phyloP scores from a whole-genome alignment of 2,113 vertebrate genomes.

The Todiramphus chloris region DNA sequence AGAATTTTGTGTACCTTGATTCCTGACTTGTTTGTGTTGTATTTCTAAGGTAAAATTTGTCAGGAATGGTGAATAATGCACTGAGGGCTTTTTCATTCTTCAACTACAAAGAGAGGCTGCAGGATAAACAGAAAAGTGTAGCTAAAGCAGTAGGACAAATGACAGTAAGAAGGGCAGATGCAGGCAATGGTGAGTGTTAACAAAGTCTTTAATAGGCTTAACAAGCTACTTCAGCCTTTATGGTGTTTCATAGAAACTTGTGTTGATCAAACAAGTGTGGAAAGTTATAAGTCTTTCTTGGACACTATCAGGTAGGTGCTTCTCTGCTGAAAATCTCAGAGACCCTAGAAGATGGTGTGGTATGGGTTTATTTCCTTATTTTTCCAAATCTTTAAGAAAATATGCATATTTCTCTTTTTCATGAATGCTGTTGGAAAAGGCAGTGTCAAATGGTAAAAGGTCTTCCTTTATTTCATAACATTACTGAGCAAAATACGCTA shows the following conservation, averaged over 20 bases:
- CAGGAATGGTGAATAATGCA: slow-evolving; percentile 70
- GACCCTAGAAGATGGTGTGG: slow-evolving; percentile 79
- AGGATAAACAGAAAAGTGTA: slow-evolving; percentile 81
- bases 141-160: slow-evolving; percentile 82
- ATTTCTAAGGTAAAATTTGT: slow-evolving; percentile 72
- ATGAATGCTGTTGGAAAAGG: background rate
- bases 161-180: slow-evolving; percentile 74
- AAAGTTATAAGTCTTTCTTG: slow-evolving; percentile 73
- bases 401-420: background rate
- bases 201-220: background rate
- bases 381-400: background rate
- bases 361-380: background rate
- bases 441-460: background rate
- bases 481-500: background rate
- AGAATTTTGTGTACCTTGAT: background rate
- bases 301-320: slow-evolving; percentile 56
- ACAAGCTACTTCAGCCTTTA: background rate
- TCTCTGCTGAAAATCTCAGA: slow-evolving; percentile 80
- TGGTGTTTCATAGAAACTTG: slow-evolving; percentile 65
- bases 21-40: background rate
- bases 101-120: slow-evolving; percentile 73
- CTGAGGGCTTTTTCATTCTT: slow-evolving; percentile 72
- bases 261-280: slow-evolving; percentile 76
- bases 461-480: background rate
- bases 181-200: background rate